Evolutionary conservation across 1,140 invertebrate genomes (phyloP).

Genomic region (Pomacea maculata): DNA sequence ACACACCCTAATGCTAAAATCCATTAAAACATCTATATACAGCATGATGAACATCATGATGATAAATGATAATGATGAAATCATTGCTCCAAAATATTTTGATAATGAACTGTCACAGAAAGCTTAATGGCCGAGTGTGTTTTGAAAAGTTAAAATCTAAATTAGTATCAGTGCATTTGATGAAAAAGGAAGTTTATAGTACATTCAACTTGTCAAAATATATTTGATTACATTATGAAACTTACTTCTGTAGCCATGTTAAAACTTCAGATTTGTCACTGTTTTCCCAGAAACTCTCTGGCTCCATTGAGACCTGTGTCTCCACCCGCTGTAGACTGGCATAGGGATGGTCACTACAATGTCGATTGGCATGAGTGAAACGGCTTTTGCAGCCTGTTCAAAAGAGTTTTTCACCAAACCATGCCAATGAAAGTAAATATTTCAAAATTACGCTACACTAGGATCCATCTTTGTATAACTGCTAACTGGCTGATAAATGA

Average conservation of each 20-base stretch:
- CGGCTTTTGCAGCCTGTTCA: constrained; percentile 70
- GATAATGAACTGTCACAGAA: not conserved
- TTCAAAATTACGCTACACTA: too few relatives aligned
- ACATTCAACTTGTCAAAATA: not conserved
- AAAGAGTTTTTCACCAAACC: not conserved
- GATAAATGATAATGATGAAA: too few relatives aligned
- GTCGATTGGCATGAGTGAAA: constrained; percentile 85
- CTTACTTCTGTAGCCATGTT: constrained; percentile 71
- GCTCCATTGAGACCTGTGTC: constrained; percentile 18
- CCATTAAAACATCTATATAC: too few relatives aligned
- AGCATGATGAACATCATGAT: too few relatives aligned
- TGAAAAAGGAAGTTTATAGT: not conserved
- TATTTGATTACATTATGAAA: not conserved
- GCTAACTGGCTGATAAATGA: too few relatives aligned
- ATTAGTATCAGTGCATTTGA: not conserved
- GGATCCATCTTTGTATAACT: not conserved
- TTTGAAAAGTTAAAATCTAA: not conserved
- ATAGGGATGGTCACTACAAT: constrained; percentile 70
- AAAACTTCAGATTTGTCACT: constrained; percentile 65
- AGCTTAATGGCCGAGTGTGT: not conserved
- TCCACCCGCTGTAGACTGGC: constrained; percentile 53
- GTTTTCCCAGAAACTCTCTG: constrained; percentile 49
- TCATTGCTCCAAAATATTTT: too few relatives aligned
- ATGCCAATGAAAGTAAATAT: too few relatives aligned
- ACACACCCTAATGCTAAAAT: too few relatives aligned